Conservation (phyloP, 2,113 vertebrate genomes). For the Erythrolamprus reginae region DNA sequence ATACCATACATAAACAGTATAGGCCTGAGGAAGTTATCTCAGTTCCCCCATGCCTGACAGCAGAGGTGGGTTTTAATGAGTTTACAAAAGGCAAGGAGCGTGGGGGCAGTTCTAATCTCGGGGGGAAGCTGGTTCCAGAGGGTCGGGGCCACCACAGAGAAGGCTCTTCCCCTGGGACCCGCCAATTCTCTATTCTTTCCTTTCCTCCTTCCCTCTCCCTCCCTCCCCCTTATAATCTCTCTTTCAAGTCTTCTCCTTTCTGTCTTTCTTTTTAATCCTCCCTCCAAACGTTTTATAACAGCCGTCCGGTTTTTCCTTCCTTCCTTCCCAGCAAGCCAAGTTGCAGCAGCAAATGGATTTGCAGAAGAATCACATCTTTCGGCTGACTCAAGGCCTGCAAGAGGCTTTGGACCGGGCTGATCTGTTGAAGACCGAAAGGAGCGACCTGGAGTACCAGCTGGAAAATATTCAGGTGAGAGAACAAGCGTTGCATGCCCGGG, state of each 20-base stretch:
- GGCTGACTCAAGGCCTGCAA: conserved; percentile 95
- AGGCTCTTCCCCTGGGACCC: too few species aligned
- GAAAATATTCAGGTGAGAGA: conserved; percentile 95
- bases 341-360: conserved; percentile 97
- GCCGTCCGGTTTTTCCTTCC: not conserved
- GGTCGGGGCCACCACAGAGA: too few species aligned
- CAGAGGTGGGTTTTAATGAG: too few species aligned
- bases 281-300: not conserved
- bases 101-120: too few species aligned
- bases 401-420: conserved; percentile 95
- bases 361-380: conserved; percentile 96
- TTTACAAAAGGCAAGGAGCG: too few species aligned
- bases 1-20: too few species aligned
- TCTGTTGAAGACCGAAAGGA: conserved; percentile 94
- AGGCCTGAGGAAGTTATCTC: too few species aligned
- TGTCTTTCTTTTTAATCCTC: not conserved
- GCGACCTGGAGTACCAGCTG: conserved; percentile 94
- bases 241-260: not conserved
- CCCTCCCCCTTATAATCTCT: not conserved
- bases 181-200: too few species aligned
- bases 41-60: too few species aligned
- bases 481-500: not conserved
- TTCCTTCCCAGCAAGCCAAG: conserved; percentile 84
- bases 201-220: not conserved
- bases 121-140: too few species aligned